Evolutionary conservation across 2,113 vertebrate genomes (phyloP), one percentile per base, ranked within the genome.

Genomic region (Edolisoma coerulescens): DNA sequence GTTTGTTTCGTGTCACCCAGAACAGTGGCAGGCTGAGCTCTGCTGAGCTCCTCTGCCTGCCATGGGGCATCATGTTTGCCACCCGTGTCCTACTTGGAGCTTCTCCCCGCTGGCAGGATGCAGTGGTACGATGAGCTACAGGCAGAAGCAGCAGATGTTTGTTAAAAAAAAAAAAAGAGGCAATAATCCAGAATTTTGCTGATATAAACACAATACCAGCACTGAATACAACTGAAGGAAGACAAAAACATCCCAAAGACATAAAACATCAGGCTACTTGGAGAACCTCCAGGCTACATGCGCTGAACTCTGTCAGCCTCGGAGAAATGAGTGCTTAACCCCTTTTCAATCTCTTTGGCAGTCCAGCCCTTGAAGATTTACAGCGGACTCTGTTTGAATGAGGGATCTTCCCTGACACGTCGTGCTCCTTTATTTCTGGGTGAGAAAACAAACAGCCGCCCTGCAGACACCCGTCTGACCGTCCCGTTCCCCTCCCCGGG

Each of bases 201-300:
- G 92, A 95, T 94, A 90, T 84, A 97, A 95, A 96, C 95, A 95
- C 52, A 93, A 96, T 93, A 95, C 83, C 88, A 95, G 92, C 60
- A 59, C 93, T 78, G 83, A 74, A 74, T 59, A 39, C 65, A 89
- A 94, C 64, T 42, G 84, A 61, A 77, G 80, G 92, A 92, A 95
- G 92, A 82, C 93, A 82, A 97, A 96, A 96, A 95, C 90, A 96
- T 97, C 92, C 92, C 87, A 71, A 94, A 95, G 95, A 96, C 90
- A 95, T 95, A 96, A 96, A 95, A 95, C 95, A 96, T 71, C 86
- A 94, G 95, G 90, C 85, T 53, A 37, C 76, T 95, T 97, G 96
- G 96, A 96, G 73, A 95, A 69, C 56, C 54, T 94, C 95, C 93
- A 94, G 73, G 68, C 92, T 93, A 71, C 90, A 96, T 19, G 76